A percentile compares a stretch with the other conserved stretches of the same genome.
phyloP scores from a whole-genome alignment of 2,797 vertebrate genomes.

The Propithecus perrieri region DNA sequence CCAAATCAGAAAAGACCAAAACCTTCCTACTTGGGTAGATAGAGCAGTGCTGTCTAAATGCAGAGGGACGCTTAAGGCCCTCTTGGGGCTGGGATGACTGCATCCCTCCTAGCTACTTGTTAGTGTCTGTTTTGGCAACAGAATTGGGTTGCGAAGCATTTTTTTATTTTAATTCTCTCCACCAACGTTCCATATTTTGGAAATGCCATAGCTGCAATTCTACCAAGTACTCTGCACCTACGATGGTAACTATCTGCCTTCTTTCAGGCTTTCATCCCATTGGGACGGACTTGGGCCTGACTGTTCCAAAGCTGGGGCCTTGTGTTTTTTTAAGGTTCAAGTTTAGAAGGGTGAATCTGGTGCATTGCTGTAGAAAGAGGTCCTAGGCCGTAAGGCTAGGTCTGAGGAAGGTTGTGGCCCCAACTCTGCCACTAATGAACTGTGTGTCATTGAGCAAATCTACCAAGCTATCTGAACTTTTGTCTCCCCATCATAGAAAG shows the following conservation, averaged over 20 bases:
- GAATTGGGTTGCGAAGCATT: not conserved
- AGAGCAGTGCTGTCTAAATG: not conserved
- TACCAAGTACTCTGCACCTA: not conserved
- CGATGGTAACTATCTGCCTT: not conserved
- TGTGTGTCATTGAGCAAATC: not conserved
- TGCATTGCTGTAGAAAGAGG: not conserved
- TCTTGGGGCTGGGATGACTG: not conserved
- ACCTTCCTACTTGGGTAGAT: not conserved
- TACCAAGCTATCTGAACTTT: not conserved
- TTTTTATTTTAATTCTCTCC: not conserved
- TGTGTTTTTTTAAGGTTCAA: not conserved
- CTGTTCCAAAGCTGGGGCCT: not conserved
- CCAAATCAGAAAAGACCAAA: not conserved
- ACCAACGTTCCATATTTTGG: not conserved
- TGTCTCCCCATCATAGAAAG: not conserved
- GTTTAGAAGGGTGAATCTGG: conserved; percentile 34
- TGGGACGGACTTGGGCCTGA: not conserved
- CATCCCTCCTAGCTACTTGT: not conserved
- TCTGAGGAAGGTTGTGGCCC: not conserved
- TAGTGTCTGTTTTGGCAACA: conserved; percentile 41
- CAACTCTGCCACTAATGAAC: not conserved
- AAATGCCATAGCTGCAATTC: not conserved
- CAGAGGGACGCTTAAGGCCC: not conserved
- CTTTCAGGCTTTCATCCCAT: not conserved
- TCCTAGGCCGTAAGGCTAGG: not conserved